phyloP scores from a whole-genome alignment of 2,113 vertebrate species.

The Eptesicus fuscus region DNA sequence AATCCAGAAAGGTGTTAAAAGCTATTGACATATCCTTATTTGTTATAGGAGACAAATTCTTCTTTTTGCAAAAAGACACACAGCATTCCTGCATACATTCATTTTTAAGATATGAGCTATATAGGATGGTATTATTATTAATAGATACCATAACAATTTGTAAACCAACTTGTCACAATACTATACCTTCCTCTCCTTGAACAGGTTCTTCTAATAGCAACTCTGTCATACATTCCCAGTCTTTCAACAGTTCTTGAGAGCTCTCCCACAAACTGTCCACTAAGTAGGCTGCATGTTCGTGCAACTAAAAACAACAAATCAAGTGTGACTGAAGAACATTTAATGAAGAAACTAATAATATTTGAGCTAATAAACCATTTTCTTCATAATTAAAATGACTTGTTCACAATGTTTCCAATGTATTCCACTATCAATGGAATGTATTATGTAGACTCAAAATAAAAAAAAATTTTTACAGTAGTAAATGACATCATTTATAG shows the following conservation, averaged over 20 bases:
- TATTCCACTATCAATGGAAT: background rate
- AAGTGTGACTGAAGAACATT: slow-evolving; percentile 54
- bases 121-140: background rate
- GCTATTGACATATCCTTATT: background rate
- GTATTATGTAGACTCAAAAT: background rate
- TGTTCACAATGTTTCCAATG: slow-evolving; percentile 38
- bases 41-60: slow-evolving; percentile 11
- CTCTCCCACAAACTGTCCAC: slow-evolving; percentile 99
- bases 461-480: background rate
- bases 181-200: slow-evolving; percentile 96
- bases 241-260: slow-evolving; percentile 98
- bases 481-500: background rate
- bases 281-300: slow-evolving; percentile 97
- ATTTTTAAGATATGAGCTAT: slow-evolving; percentile 6
- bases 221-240: slow-evolving; percentile 99
- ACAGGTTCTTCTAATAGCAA: slow-evolving; percentile 96
- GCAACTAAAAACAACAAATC: slow-evolving; percentile 87
- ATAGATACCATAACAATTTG: background rate
- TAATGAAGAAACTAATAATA: slow-evolving; percentile 38
- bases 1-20: background rate
- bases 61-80: slow-evolving; percentile 28
- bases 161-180: slow-evolving; percentile 52
- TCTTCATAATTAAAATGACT: background rate
- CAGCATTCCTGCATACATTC: background rate
- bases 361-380: background rate